These are phyloP conservation scores for Xiphorhynchus elegans DNA, from an alignment of 2,113 vertebrate species.

Conservation along the genomic window DNA sequence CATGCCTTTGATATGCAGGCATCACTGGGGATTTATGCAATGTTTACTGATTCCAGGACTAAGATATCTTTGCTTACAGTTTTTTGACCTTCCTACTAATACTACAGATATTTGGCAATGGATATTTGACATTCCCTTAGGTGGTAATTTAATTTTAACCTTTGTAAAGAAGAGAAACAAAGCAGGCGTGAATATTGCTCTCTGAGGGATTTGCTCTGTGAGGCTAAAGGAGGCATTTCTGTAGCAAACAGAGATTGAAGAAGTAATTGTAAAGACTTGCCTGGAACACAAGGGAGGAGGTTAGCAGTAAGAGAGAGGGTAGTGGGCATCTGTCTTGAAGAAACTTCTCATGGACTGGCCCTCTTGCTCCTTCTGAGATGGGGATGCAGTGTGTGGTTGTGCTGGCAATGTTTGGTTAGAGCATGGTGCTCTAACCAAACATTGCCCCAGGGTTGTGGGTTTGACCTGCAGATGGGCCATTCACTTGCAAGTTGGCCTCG, in stretches of 20 bases:
- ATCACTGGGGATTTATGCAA: background rate
- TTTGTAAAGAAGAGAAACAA: background rate
- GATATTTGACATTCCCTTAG: background rate
- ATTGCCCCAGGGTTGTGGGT: background rate
- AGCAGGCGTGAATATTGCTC: background rate
- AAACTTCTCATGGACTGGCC: background rate
- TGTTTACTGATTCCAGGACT: background rate
- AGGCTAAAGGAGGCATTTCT: background rate
- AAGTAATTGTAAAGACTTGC: background rate
- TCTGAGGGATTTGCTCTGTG: background rate
- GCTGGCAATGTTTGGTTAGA: background rate
- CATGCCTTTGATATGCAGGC: background rate
- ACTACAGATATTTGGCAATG: background rate
- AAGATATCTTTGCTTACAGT: background rate
- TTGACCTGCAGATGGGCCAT: background rate
- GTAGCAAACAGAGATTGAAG: background rate
- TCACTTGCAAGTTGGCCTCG: background rate
- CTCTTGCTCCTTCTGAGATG: background rate
- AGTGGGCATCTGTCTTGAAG: background rate
- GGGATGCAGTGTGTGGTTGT: background rate
- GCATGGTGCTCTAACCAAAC: background rate
- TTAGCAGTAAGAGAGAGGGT: background rate
- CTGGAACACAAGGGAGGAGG: background rate
- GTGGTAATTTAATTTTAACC: background rate
- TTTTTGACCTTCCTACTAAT: background rate